Percentiles rank a stretch among this genome's conserved stretches.
These are phyloP conservation scores for Ceratotherium simum DNA, from an alignment of 2,113 vertebrate genomes.

Conservation along the genomic window DNA sequence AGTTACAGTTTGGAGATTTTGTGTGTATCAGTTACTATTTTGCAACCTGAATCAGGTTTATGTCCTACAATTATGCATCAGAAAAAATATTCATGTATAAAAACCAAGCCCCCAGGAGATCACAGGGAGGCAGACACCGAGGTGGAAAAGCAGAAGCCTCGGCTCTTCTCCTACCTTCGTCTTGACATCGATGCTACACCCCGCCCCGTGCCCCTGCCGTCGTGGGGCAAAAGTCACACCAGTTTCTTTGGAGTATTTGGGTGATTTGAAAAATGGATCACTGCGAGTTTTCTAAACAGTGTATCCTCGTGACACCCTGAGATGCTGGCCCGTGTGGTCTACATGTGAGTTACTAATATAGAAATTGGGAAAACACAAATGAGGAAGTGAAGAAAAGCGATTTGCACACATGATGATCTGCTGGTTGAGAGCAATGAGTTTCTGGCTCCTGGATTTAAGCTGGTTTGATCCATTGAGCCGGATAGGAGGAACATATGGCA, in stretches of 20 bases:
- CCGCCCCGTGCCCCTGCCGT: not conserved
- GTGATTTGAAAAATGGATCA: not conserved
- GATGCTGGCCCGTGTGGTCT: not conserved
- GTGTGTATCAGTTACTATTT: not conserved
- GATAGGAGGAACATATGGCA: not conserved
- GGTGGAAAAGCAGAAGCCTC: not conserved
- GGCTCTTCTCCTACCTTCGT: not conserved
- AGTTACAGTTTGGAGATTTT: not conserved
- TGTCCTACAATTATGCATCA: not conserved
- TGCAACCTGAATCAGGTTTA: not conserved
- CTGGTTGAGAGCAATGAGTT: not conserved
- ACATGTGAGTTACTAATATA: not conserved
- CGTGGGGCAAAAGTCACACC: not conserved
- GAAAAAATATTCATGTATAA: not conserved
- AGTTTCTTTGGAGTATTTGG: not conserved
- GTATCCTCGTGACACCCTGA: not conserved
- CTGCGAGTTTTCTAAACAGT: not conserved
- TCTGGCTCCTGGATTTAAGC: not conserved
- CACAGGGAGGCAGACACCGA: not conserved
- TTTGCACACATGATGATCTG: not conserved
- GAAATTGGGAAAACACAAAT: slow-evolving; percentile 31
- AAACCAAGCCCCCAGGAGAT: not conserved
- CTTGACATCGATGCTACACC: not conserved
- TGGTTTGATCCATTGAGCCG: not conserved
- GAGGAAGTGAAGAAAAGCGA: not conserved